Evolutionary conservation across 2,888 invertebrate species (phyloP), one percentile per base, ranked within the genome.

Genomic region (Meiosimyza platycephala): DNA sequence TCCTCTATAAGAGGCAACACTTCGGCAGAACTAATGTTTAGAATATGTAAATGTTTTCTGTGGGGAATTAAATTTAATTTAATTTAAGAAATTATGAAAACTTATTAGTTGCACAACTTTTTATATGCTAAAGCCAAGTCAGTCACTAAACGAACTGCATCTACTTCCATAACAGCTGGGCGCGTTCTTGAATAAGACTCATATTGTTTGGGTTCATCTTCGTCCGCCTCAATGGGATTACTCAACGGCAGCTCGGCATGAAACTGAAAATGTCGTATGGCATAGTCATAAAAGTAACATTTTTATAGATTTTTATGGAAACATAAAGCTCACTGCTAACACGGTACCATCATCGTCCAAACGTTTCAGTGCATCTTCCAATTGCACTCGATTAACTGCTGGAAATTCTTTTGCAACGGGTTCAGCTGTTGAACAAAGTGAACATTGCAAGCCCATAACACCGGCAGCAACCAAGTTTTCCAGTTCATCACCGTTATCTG

Each of bases 361-460:
- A 71, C 90, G 89, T 7, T 86, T 79, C 60, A 93, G 88, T 2
- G 92, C 91, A 62, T 88, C 86, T 75, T 90, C 88, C 50, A 93
- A 87, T 74, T 93, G 90, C 15, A 88, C 79, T 70, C 87, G 85
- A 15, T 85, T 88, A 0, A 93, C 91, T 74, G 91, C 89, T 0
- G 91, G 90, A 81, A 93, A 93, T 82, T 93, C 93, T 1, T 74
- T 72, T n/a, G 69, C 73, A 6, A 85, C 81, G 0, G 92, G 91
- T 0, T 92, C 89, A 1, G 93, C 92, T 74, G 91, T 91, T 1
- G 92, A 90, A 78, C 91, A 91, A 3, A 94, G 86, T 75, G 93
- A 93, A 82, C 93, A 93, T 86, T 93, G 93, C 78, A 94, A 92
- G 2, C 93, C 94, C 48, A 93, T 91, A 1, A 93, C 93, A 2